Conservation (phyloP, 2,113 vertebrate species). For the Dicentrarchus labrax region DNA sequence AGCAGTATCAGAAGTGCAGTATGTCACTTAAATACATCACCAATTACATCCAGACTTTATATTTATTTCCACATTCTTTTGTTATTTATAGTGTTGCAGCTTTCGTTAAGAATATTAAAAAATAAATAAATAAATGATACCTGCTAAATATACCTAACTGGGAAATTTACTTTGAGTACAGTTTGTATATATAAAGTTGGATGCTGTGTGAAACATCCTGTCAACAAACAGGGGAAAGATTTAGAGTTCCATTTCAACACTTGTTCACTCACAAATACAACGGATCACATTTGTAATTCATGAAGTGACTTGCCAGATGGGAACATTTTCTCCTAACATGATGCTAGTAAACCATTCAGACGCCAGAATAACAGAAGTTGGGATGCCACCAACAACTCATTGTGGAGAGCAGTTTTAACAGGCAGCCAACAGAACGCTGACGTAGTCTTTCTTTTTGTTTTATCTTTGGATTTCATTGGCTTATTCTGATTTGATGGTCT, state of each 20-base stretch:
- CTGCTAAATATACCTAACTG: background rate
- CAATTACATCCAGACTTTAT: background rate
- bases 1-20: background rate
- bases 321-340: conserved; percentile 50
- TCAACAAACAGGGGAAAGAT: conserved; percentile 31
- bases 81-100: background rate
- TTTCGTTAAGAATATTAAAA: background rate
- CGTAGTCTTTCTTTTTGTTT: background rate
- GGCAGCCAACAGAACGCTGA: background rate
- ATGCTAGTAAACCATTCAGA: conserved; percentile 34
- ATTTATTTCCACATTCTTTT: background rate
- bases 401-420: background rate
- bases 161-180: background rate
- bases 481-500: background rate
- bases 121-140: background rate
- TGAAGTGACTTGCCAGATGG: conserved; percentile 46
- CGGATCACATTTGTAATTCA: conserved; percentile 59
- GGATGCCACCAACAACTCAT: background rate
- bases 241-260: conserved; percentile 48
- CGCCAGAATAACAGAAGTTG: conserved; percentile 18
- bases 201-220: conserved; percentile 19
- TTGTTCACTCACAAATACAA: conserved; percentile 25
- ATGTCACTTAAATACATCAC: too few relatives aligned
- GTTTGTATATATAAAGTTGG: background rate
- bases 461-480: background rate